Evolutionary conservation across 64 coral and sea anemone genomes (phyloP).

Genomic region (Platygyra sinensis): DNA sequence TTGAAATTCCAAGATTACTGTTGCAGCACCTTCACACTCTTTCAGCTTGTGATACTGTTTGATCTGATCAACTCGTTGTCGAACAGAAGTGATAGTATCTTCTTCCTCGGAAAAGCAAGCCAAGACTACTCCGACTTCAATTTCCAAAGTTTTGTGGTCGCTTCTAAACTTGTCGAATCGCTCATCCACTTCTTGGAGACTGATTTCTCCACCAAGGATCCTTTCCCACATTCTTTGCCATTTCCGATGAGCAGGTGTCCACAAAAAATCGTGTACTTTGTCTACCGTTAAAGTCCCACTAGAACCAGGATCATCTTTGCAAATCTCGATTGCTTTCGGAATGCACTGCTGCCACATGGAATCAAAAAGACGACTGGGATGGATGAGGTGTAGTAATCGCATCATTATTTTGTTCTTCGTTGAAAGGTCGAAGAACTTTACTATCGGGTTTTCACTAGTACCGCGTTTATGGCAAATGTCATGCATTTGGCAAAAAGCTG

Average conservation of each 20-base stretch:
- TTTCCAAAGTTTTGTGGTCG: neutral
- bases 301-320: constrained; percentile 1
- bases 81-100: neutral
- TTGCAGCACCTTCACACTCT: constrained; percentile 36
- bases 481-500: neutral
- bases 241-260: constrained; percentile 29
- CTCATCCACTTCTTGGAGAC: constrained; percentile 42
- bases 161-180: constrained; percentile 42
- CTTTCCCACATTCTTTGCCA: constrained; percentile 14
- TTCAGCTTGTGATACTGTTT: constrained; percentile 35
- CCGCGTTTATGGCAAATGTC: constrained; percentile 10
- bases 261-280: constrained; percentile 47
- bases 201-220: constrained; percentile 57
- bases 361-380: constrained; percentile 21
- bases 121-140: neutral
- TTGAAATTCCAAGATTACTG: constrained; percentile 40
- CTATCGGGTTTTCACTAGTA: neutral
- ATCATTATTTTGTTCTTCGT: constrained; percentile 34
- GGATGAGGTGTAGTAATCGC: neutral
- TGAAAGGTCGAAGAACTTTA: constrained; percentile 48
- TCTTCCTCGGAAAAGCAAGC: neutral
- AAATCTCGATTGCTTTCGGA: constrained; percentile 18
- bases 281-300: constrained; percentile 30
- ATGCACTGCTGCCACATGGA: constrained; percentile 42
- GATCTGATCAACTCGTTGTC: constrained; percentile 34